Percentiles rank a stretch among this genome's conserved stretches.
These are phyloP conservation scores for Plagiodera versicolora DNA, from an alignment of 2,888 invertebrate genomes.

Conservation along the genomic window DNA sequence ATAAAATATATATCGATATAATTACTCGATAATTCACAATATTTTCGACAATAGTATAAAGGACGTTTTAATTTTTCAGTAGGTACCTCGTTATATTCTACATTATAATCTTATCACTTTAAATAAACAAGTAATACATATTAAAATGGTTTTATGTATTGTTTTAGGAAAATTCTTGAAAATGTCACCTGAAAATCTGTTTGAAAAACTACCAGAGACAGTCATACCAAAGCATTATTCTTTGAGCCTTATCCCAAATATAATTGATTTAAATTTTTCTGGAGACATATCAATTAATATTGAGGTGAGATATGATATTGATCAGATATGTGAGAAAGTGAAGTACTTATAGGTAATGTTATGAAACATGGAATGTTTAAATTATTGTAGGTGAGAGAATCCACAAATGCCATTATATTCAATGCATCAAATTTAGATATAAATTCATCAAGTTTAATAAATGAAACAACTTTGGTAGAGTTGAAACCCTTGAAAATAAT, in stretches of 20 bases:
- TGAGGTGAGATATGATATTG: no score
- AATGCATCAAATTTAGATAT: slow-evolving; percentile 78
- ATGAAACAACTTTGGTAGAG: slow-evolving; percentile 49
- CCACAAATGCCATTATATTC: slow-evolving; percentile 70
- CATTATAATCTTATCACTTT: no score
- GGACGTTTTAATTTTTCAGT: no score
- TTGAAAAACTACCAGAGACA: slow-evolving; percentile 12
- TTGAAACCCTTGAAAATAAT: not conserved
- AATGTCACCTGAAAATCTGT: not conserved
- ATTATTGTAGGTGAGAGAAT: slow-evolving; percentile 22
- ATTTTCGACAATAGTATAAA: no score
- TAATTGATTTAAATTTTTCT: slow-evolving; percentile 7
- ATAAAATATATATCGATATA: no score
- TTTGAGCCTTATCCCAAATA: slow-evolving; percentile 8
- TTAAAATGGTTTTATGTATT: no score
- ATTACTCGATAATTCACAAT: no score
- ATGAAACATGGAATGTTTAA: not conserved
- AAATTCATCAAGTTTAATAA: slow-evolving; percentile 60
- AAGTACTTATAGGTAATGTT: no score
- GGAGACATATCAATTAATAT: slow-evolving; percentile 13
- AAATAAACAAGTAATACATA: no score
- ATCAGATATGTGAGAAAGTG: not conserved
- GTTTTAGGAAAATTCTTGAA: not conserved
- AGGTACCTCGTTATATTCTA: no score
- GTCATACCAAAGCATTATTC: slow-evolving; percentile 16